Evolutionary conservation across 2,113 vertebrate species (phyloP).

Genomic region (Phyllostomus discolor): DNA sequence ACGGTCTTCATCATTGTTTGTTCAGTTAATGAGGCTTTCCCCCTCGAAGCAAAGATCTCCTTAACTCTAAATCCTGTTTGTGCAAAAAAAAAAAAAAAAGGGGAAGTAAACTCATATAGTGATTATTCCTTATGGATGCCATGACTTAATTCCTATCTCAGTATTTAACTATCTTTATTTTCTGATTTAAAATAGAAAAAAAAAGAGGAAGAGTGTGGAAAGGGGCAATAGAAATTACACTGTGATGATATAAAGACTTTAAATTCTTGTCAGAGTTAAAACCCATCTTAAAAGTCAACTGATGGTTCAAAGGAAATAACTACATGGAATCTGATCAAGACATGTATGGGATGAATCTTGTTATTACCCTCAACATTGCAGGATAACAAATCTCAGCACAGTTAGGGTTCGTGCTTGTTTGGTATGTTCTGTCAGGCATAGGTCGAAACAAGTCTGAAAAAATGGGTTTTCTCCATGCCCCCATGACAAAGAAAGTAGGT

Average conservation of each 20-base stretch:
- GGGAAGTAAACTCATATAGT: neutral
- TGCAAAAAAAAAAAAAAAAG: neutral
- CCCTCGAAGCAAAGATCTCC: neutral
- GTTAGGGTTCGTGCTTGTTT: neutral
- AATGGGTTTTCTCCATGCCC: neutral
- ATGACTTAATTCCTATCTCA: constrained; percentile 30
- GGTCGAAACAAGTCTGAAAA: neutral
- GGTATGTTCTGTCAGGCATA: neutral
- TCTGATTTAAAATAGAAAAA: constrained; percentile 38
- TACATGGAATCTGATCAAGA: neutral
- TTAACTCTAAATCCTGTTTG: neutral
- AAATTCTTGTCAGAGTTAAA: neutral
- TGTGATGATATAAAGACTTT: neutral
- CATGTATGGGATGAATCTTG: neutral
- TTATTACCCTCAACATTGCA: neutral
- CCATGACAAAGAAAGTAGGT: neutral
- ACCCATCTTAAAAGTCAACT: neutral
- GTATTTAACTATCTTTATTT: neutral
- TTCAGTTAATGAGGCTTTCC: neutral
- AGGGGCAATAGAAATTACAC: neutral
- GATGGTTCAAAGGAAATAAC: neutral
- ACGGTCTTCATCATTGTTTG: neutral
- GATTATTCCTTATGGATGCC: neutral
- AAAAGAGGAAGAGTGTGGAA: neutral
- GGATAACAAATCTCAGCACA: neutral